A percentile compares a stretch with the other conserved stretches of the same genome.
These are phyloP conservation scores for Myopa testacea DNA, from an alignment of 2,888 invertebrate species.

Conservation along the genomic window DNA sequence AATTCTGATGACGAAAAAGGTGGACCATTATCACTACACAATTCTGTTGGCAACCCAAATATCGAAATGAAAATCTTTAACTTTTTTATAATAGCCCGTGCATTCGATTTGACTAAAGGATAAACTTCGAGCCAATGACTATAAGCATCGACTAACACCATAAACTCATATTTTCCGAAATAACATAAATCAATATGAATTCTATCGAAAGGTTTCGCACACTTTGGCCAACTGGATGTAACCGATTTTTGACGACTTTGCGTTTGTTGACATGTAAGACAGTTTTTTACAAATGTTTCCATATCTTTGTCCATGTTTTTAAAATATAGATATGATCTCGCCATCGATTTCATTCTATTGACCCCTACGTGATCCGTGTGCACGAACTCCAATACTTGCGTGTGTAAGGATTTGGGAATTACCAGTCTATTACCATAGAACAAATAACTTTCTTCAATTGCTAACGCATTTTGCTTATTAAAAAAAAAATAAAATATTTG, in stretches of 20 bases:
- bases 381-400: too few relatives aligned
- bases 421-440: conserved; percentile 38
- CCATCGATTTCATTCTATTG: conserved; percentile 33
- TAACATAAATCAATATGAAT: conserved; percentile 18
- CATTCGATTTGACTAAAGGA: background rate
- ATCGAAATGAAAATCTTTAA: conserved; percentile 26
- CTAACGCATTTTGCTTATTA: conserved; percentile 22
- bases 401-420: conserved; percentile 9
- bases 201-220: too few relatives aligned
- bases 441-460: conserved; percentile 24
- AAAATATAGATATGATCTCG: conserved; percentile 29
- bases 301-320: conserved; percentile 28
- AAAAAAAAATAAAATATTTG: background rate
- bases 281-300: background rate
- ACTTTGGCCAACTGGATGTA: too few relatives aligned
- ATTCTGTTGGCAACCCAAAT: conserved; percentile 37
- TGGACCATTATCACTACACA: conserved; percentile 40
- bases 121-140: conserved; percentile 38
- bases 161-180: conserved; percentile 6
- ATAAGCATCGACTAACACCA: conserved; percentile 32
- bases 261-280: too few relatives aligned
- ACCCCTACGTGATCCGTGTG: background rate
- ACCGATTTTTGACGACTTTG: too few relatives aligned
- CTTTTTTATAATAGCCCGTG: conserved; percentile 32
- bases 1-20: conserved; percentile 27